Evolutionary conservation across 2,797 vertebrate genomes (phyloP).

Genomic region (Poecile montanus): DNA sequence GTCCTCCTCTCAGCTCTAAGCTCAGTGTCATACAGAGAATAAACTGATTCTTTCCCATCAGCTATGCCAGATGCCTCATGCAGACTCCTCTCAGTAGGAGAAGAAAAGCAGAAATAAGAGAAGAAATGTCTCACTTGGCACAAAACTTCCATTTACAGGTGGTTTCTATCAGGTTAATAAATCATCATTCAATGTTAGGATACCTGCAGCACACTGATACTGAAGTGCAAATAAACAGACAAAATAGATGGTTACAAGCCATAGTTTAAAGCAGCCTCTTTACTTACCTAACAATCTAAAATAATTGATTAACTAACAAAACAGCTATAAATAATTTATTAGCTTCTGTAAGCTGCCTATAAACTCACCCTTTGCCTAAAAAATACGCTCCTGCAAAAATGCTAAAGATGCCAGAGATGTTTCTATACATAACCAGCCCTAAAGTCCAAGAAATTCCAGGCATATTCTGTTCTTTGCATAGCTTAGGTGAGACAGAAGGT

Average conservation of each 20-base stretch:
- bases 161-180: slow-evolving; percentile 19
- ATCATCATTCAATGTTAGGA: neutral
- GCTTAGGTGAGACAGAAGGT: neutral
- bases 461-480: neutral
- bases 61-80: slow-evolving; percentile 12
- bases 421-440: neutral
- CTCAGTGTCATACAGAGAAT: neutral
- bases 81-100: neutral
- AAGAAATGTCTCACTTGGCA: neutral
- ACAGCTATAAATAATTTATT: neutral
- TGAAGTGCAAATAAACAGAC: neutral
- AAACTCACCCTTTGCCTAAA: neutral
- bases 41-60: slow-evolving; percentile 13
- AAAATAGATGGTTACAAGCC: neutral
- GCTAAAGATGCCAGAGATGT: neutral
- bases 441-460: neutral
- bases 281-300: neutral
- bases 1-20: slow-evolving; percentile 10
- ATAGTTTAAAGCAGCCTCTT: neutral
- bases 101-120: slow-evolving; percentile 19
- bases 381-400: neutral
- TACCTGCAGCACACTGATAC: neutral
- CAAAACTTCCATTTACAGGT: neutral
- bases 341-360: neutral
- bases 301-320: slow-evolving; percentile 15